Evolutionary conservation across 2,113 vertebrate species (phyloP).

Genomic region (Engystomops pustulosus): DNA sequence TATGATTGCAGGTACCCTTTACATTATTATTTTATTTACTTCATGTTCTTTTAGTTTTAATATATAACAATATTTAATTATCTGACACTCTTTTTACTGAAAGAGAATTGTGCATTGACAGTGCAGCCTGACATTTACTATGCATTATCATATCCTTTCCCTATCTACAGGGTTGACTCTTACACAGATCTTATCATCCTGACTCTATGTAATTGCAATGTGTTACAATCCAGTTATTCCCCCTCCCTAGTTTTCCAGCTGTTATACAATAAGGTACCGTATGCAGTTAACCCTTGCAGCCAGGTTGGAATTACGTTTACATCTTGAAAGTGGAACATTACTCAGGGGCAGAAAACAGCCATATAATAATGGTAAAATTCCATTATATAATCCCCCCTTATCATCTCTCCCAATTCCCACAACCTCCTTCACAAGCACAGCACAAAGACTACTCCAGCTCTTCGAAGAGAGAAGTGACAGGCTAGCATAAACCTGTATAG

Average conservation of each 20-base stretch:
- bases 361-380: too few species aligned
- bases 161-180: background rate
- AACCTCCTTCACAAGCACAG: too few species aligned
- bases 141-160: background rate
- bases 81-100: background rate
- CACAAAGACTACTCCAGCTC: too few species aligned
- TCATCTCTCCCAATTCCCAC: too few species aligned
- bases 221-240: background rate
- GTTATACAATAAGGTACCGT: background rate
- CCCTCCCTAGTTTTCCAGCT: background rate
- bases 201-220: background rate
- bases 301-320: background rate
- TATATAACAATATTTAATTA: too few species aligned
- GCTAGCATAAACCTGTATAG: too few species aligned
- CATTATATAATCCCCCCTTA: too few species aligned
- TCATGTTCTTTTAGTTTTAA: background rate
- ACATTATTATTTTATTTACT: background rate
- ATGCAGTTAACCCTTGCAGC: background rate
- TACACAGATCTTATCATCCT: background rate
- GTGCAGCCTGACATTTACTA: background rate
- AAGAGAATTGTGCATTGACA: background rate
- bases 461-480: too few species aligned
- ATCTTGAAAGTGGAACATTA: background rate
- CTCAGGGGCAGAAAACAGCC: background rate
- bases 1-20: background rate